phyloP scores from a whole-genome alignment of 2,888 invertebrate species.

The Matsumyia berberina region DNA sequence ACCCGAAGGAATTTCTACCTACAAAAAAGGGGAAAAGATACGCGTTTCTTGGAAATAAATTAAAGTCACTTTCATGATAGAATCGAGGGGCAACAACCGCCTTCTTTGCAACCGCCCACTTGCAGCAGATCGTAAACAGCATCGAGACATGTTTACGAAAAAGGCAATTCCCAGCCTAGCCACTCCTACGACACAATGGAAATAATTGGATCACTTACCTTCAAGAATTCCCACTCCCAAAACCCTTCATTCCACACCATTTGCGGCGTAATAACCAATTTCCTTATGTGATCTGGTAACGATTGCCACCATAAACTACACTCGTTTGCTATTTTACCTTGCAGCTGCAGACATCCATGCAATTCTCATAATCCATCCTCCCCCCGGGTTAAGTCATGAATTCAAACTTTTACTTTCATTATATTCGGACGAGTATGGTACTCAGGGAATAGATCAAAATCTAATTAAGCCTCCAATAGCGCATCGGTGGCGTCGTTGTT shows the following conservation, averaged over 20 bases:
- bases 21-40: background rate
- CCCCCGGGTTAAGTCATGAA: slow-evolving; percentile 1
- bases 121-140: background rate
- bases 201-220: no score
- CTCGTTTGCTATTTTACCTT: background rate
- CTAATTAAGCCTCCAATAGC: slow-evolving; percentile 13
- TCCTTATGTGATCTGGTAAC: slow-evolving; percentile 43
- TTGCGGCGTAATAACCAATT: background rate
- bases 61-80: background rate
- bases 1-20: background rate
- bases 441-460: slow-evolving; percentile 23
- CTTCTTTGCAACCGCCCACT: background rate
- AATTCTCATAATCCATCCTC: background rate
- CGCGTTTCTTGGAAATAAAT: background rate
- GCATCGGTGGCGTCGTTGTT: background rate
- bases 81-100: background rate
- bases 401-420: slow-evolving; percentile 38
- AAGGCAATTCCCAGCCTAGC: background rate
- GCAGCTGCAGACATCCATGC: background rate
- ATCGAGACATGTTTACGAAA: background rate
- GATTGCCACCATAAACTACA: slow-evolving; percentile 37
- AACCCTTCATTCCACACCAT: background rate
- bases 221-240: background rate
- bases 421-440: background rate
- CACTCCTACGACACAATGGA: background rate